Conservation (phyloP, 2,797 vertebrate genomes). For the Crocodylus rhombifer region DNA sequence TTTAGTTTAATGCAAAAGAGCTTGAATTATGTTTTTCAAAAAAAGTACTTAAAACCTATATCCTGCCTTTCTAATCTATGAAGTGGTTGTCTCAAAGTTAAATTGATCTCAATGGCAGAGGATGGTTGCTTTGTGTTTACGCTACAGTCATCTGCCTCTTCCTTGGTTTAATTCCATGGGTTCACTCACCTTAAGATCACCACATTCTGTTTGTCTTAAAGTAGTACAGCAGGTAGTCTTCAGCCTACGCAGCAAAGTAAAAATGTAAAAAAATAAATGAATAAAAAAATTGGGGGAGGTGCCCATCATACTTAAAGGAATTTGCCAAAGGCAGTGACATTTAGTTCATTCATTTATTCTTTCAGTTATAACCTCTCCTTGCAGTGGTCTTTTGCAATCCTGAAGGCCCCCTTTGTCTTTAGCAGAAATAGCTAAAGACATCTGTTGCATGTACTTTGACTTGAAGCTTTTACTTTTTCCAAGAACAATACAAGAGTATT, state of each 20-base stretch:
- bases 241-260: not conserved
- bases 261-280: not conserved
- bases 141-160: not conserved
- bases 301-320: constrained; percentile 19
- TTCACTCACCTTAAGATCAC: not conserved
- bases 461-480: not conserved
- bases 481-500: constrained; percentile 3
- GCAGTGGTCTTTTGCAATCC: not conserved
- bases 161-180: not conserved
- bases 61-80: not conserved
- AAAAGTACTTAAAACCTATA: not conserved
- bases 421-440: not conserved
- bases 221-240: not conserved
- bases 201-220: not conserved
- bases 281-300: not conserved
- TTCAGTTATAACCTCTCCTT: constrained; percentile 13
- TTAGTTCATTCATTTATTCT: constrained; percentile 40
- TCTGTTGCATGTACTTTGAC: constrained; percentile 20
- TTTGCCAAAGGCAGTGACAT: constrained; percentile 50
- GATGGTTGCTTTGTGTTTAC: not conserved
- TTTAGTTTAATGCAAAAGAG: not conserved
- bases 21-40: not conserved
- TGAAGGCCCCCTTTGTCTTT: not conserved
- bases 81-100: not conserved
- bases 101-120: not conserved